These are phyloP conservation scores for Homarus americanus DNA, from an alignment of 1,140 invertebrate genomes.

Conservation along the genomic window DNA sequence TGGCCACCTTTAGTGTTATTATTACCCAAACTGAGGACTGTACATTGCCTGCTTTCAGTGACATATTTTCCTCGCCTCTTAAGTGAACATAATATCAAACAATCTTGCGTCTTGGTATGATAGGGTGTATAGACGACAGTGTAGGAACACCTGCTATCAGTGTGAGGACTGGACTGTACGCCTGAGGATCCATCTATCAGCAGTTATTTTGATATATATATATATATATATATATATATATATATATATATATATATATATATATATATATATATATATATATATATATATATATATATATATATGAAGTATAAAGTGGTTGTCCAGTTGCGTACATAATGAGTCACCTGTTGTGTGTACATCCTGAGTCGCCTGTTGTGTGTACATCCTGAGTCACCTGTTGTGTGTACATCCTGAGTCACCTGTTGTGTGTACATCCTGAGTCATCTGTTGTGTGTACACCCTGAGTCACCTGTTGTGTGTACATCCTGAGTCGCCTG, in stretches of 20 bases:
- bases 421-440: too few relatives aligned
- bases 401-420: too few relatives aligned
- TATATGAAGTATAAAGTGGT: background rate
- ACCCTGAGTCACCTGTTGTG: too few relatives aligned
- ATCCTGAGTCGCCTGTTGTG: too few relatives aligned
- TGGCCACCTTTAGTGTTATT: background rate
- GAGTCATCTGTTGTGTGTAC: too few relatives aligned
- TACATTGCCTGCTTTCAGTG: background rate
- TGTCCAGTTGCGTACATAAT: background rate
- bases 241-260: slow-evolving; percentile 10
- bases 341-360: too few relatives aligned
- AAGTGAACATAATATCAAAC: background rate
- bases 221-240: too few relatives aligned
- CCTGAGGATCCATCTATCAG: too few relatives aligned
- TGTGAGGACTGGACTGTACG: too few relatives aligned
- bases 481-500: too few relatives aligned
- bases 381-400: too few relatives aligned
- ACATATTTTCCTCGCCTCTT: background rate
- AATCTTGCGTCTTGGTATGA: background rate
- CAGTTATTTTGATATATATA: too few relatives aligned
- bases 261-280: slow-evolving; percentile 9
- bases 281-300: slow-evolving; percentile 15
- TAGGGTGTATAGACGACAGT: background rate
- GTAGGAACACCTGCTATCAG: background rate
- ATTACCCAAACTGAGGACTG: background rate